Base-by-base conservation (phyloP, 2,888 invertebrate species). In the Bursaphelenchus okinawaensis region DNA sequence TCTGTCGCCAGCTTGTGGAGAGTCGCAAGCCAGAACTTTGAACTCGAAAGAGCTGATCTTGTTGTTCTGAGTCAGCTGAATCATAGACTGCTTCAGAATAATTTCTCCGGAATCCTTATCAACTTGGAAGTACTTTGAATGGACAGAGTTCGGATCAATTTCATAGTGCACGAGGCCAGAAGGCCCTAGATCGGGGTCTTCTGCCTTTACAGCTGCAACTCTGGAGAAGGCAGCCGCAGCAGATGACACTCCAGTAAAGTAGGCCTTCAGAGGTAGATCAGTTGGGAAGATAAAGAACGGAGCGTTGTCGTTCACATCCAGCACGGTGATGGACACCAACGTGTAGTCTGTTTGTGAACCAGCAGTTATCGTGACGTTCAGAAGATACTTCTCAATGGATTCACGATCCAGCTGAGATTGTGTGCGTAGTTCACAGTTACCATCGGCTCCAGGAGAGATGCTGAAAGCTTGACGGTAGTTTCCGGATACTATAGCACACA, bases 261-360 rank as follows among this genome's bases (percentile, higher is more conserved):
- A 80, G 8, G 70, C 68, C 51, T 24, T 31, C 4, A 76, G 56
- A 7, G 71, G 73, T 23, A 76, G 68, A 52, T 78, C 77, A 22
- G 74, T 75, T 62, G 78, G 73, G 54, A 69, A 79, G 22, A 90
- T 90, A 82, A 96, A 96, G 79, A 89, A 89, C 9, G 96, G 96
- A 0, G 90, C 87, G 84, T 95, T 95, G 86, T 96, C 96, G 84
- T 96, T 96, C 24, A 91, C 89, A 82, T 96, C 96, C 82, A 78
- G 68, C 4, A 82, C 77, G 1, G 71, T 72, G 24, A 82, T 73
- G 2, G 75, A 74, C 22, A 82, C 76, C 9, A 77, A 66, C 0
- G 80, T 67, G 56, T 71, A 82, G 66, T 82, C 80, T 8, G 74
- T 72, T 55, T 76, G 76, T 4, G 66, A 55, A 7, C 73, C 76